A percentile compares a stretch with the other conserved stretches of the same genome.
These are phyloP conservation scores for Philereme vetulata DNA, from an alignment of 2,888 invertebrate species.

Conservation along the genomic window DNA sequence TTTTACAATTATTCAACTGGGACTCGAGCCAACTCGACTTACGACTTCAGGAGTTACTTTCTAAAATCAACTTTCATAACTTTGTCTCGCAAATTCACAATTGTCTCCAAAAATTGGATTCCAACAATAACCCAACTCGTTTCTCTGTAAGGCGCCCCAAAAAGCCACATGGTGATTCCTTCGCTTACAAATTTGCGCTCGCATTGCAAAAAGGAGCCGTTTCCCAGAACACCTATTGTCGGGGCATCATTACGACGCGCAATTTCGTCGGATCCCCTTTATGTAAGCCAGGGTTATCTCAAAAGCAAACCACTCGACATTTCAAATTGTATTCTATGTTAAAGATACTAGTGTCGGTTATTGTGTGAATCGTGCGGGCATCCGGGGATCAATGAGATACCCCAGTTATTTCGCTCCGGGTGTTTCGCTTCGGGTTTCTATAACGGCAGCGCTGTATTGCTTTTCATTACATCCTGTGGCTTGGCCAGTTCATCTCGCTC, in stretches of 20 bases:
- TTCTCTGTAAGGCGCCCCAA: constrained; percentile 46
- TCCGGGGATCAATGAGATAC: constrained; percentile 69
- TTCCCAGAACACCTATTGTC: constrained; percentile 79
- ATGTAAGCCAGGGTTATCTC: constrained; percentile 74
- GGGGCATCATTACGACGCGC: constrained; percentile 70
- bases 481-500: constrained; percentile 15
- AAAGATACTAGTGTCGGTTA: constrained; percentile 23
- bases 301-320: constrained; percentile 41
- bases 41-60: neutral
- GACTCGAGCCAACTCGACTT: neutral
- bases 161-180: constrained; percentile 62
- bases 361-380: constrained; percentile 32
- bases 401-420: constrained; percentile 73
- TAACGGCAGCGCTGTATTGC: constrained; percentile 56
- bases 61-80: constrained; percentile 11
- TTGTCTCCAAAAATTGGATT: constrained; percentile 26
- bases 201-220: constrained; percentile 69
- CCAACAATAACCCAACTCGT: constrained; percentile 38
- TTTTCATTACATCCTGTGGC: constrained; percentile 40
- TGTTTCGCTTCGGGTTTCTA: constrained; percentile 56
- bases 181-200: constrained; percentile 72
- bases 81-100: constrained; percentile 15
- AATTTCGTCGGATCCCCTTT: constrained; percentile 78
- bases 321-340: constrained; percentile 37
- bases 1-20: too few relatives aligned